Evolutionary conservation across 2,888 invertebrate species (phyloP), one percentile per base, ranked within the genome.

Genomic region (Trichopoda pennipes): DNA sequence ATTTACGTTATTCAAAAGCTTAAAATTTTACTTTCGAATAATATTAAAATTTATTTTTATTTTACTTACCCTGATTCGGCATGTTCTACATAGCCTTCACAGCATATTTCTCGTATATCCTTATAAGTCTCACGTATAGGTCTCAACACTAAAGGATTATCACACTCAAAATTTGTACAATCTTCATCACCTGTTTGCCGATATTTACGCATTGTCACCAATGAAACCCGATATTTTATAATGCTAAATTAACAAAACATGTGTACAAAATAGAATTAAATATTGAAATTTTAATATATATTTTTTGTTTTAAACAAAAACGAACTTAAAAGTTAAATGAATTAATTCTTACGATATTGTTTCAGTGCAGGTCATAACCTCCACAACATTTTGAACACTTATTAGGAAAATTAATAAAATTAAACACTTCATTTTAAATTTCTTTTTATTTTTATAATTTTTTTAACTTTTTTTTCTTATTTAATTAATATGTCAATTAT

Each of bases 151-250:
- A 90, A 75, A 0, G 85, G 85, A 76, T 84, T 85, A 8, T 82
- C 84, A 69, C 88, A 89, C 19, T 87, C 87, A 17, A 60, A 60
- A 7, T 61, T 77, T 6, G 73, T 58, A 68, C 82, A 84, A 19
- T 80, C 38, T 12, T 38, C 76, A 10, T 23, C 55, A 23, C 49
- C 51, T 4, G 75, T 23, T 1, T 79, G 85, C 0, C 87, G 84
- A 79, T 86, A 87, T 81, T 87, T 90, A 1, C 90, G 86, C 87
- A 89, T 87, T 0, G 88, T 89, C 6, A 90, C 88, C 69, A 89
- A 42, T 8, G 81, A 86, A 3, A 87, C 83, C 7, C 90, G 87
- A 70, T 85, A 83, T 83, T 88, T 90, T 28, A 85, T 79, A 0
- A 85, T 83, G 3, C 90, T 90, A 64, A n/a, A 68, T 76, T 53